Percentiles rank a stretch among this genome's conserved stretches.
Conservation (phyloP, 2,113 vertebrate species). For the Nothoprocta pentlandii region DNA sequence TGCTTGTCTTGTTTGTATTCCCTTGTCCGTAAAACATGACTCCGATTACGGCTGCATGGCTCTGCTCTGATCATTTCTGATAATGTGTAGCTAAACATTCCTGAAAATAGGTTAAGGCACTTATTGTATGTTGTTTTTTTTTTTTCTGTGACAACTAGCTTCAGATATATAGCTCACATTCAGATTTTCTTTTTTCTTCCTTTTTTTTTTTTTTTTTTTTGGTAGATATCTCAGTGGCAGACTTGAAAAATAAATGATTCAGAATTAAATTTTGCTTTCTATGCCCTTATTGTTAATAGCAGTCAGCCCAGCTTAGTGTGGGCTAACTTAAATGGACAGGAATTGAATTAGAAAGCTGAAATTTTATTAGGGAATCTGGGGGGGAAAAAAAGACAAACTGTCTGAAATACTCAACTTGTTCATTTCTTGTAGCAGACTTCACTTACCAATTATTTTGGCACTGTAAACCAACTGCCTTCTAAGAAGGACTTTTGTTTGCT, state of each 20-base stretch:
- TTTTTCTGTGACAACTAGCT: neutral
- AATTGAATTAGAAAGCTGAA: conserved; percentile 75
- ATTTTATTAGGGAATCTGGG: conserved; percentile 68
- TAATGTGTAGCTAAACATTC: conserved; percentile 76
- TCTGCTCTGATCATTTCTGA: conserved; percentile 80
- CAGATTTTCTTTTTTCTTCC: neutral
- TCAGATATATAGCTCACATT: conserved; percentile 34
- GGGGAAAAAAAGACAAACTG: conserved; percentile 38
- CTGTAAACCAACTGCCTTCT: conserved; percentile 33
- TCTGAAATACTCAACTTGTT: conserved; percentile 51
- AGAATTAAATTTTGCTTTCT: conserved; percentile 71
- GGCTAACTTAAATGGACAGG: conserved; percentile 51
- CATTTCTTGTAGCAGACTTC: conserved; percentile 54
- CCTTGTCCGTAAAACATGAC: conserved; percentile 81
- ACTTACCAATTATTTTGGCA: conserved; percentile 49
- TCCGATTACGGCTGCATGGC: conserved; percentile 79
- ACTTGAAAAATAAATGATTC: conserved; percentile 66
- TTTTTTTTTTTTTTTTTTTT: neutral
- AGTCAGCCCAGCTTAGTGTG: conserved; percentile 20
- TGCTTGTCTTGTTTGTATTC: conserved; percentile 86
- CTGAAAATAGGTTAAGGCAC: conserved; percentile 69
- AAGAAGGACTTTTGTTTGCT: conserved; percentile 45
- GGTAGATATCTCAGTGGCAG: conserved; percentile 37
- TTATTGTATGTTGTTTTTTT: conserved; percentile 28
- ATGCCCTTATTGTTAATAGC: conserved; percentile 51